phyloP scores from a whole-genome alignment of 2,797 vertebrate species.

The Falco peregrinus region DNA sequence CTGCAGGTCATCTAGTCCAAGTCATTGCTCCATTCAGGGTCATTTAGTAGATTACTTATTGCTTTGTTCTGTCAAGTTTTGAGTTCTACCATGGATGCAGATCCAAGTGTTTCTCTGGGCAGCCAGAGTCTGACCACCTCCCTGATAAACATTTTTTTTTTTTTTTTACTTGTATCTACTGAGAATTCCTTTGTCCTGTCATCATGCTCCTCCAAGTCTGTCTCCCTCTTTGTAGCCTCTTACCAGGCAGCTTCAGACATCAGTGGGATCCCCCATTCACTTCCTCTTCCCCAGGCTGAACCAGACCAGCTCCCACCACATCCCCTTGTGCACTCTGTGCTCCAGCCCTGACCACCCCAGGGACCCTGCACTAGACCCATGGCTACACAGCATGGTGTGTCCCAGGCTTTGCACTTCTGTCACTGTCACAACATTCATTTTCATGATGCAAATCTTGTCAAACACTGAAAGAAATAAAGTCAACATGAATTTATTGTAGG shows the following conservation, averaged over 20 bases:
- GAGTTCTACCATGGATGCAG: not conserved
- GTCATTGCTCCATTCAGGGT: not conserved
- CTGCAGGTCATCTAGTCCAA: not conserved
- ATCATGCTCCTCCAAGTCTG: too few species aligned
- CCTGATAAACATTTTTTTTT: not conserved
- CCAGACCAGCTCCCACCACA: fast-evolving
- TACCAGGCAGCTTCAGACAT: not conserved
- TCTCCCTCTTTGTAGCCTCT: not conserved
- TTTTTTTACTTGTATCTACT: not conserved
- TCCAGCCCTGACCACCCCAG: not conserved
- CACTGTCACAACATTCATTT: not conserved
- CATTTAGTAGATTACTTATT: not conserved
- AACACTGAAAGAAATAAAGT: not conserved
- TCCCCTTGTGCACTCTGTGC: not conserved
- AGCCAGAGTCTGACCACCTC: not conserved
- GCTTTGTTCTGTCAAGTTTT: not conserved
- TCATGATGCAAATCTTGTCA: not conserved
- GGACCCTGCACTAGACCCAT: not conserved
- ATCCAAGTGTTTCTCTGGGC: not conserved
- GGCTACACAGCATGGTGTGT: not conserved
- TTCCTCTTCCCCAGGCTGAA: not conserved
- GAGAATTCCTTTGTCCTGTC: not conserved
- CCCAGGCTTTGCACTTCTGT: not conserved
- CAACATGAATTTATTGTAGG: not conserved
- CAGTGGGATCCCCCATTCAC: not conserved